Percentiles rank a stretch among this genome's conserved stretches.
Conservation (phyloP, 1,140 invertebrate species). For the Trichonephila clavipes region DNA sequence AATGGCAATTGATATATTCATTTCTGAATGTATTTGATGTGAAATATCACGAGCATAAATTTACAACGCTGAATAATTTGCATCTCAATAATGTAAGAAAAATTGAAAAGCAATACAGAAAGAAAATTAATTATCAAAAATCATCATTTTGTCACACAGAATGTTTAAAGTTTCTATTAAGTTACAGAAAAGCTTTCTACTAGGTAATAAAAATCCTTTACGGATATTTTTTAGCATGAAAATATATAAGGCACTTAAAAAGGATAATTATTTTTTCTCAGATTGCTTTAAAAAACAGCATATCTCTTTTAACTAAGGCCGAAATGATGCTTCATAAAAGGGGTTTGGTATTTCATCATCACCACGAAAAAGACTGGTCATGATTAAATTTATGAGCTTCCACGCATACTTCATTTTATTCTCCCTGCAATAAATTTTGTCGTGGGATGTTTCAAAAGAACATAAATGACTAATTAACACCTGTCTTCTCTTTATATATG, state of each 20-base stretch:
- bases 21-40: too few species aligned
- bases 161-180: too few species aligned
- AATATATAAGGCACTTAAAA: neutral
- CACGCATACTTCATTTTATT: conserved; percentile 30
- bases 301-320: neutral
- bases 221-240: neutral
- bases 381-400: conserved; percentile 56
- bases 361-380: conserved; percentile 26
- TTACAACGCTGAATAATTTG: too few species aligned
- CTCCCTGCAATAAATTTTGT: conserved; percentile 40
- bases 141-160: too few species aligned
- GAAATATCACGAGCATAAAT: too few species aligned
- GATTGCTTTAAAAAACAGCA: neutral
- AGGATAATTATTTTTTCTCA: neutral
- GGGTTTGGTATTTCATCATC: neutral
- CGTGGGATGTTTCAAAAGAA: conserved; percentile 35
- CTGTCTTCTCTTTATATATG: conserved; percentile 49
- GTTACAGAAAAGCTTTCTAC: neutral
- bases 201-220: neutral
- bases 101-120: too few species aligned
- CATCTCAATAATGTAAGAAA: too few species aligned
- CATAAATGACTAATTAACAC: conserved; percentile 72
- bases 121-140: too few species aligned
- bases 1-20: too few species aligned
- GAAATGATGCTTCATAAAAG: conserved; percentile 13